These are phyloP conservation scores for Thera obeliscata DNA, from an alignment of 2,888 invertebrate species.

Conservation along the genomic window DNA sequence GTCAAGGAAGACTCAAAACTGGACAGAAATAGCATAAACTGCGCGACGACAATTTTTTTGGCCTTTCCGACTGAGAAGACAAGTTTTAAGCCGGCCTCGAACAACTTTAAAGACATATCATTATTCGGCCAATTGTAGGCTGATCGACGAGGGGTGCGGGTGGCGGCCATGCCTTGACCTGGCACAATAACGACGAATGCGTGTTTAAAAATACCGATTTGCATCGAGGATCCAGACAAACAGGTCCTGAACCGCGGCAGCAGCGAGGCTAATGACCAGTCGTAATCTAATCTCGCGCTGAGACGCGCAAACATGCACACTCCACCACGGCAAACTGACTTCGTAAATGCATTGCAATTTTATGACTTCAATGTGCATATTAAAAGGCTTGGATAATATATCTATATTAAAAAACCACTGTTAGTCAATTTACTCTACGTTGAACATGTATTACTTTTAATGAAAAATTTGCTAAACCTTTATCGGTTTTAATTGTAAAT, in stretches of 20 bases:
- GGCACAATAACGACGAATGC: slow-evolving; percentile 40
- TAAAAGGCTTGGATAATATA: slow-evolving; percentile 3
- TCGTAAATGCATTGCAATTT: slow-evolving; percentile 39
- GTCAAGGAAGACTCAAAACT: slow-evolving; percentile 28
- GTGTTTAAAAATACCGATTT: slow-evolving; percentile 45
- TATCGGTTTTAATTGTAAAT: background rate
- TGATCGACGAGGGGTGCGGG: slow-evolving; percentile 27
- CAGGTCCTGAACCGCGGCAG: slow-evolving; percentile 62
- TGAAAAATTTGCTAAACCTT: background rate
- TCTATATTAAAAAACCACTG: background rate
- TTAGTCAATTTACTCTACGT: background rate
- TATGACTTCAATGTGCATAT: slow-evolving; percentile 21
- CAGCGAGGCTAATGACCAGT: slow-evolving; percentile 71
- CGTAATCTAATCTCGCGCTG: slow-evolving; percentile 73
- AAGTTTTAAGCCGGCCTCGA: slow-evolving; percentile 40
- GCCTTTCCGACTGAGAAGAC: slow-evolving; percentile 35
- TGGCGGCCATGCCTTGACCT: slow-evolving; percentile 38
- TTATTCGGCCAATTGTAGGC: slow-evolving; percentile 34
- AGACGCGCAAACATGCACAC: slow-evolving; percentile 53
- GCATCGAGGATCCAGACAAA: slow-evolving; percentile 56
- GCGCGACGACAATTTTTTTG: slow-evolving; percentile 37
- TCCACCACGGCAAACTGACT: slow-evolving; percentile 50
- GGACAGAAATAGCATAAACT: slow-evolving; percentile 41
- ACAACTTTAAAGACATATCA: slow-evolving; percentile 36
- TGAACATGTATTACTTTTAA: background rate